These are phyloP conservation scores for Zaprionus ghesquierei DNA, from an alignment of 1,140 invertebrate genomes.

Conservation along the genomic window DNA sequence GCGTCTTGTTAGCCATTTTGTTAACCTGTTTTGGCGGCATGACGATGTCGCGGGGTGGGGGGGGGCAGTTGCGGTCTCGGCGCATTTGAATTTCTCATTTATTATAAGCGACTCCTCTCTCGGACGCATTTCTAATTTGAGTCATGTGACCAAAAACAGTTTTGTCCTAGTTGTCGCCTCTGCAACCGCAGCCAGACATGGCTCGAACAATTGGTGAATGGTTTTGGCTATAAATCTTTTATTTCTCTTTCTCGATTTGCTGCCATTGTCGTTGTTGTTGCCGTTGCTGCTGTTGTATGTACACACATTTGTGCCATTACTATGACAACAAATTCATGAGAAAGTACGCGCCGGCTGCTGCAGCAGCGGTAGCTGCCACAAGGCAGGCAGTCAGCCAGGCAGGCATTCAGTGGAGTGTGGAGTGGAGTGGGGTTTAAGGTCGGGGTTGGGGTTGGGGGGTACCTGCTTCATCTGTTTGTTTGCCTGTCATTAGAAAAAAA, in stretches of 20 bases:
- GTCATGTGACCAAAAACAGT: conserved; percentile 79
- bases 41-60: too few species aligned
- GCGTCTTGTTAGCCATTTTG: conserved; percentile 73
- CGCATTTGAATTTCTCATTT: conserved; percentile 76
- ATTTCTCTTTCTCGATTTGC: conserved; percentile 49
- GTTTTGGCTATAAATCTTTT: conserved; percentile 70
- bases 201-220: conserved; percentile 74
- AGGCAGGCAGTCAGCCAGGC: conserved; percentile 16
- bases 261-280: conserved; percentile 8
- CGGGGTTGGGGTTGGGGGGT: neutral
- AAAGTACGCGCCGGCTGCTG: conserved; percentile 51
- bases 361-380: conserved; percentile 37
- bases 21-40: conserved; percentile 56
- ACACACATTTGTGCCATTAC: conserved; percentile 53
- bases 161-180: conserved; percentile 78
- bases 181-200: conserved; percentile 30
- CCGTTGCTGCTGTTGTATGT: conserved; percentile 22
- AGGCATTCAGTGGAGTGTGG: neutral
- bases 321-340: conserved; percentile 67
- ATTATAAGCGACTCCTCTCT: conserved; percentile 47
- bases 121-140: conserved; percentile 72
- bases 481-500: conserved; percentile 75
- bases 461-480: conserved; percentile 69
- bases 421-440: neutral
- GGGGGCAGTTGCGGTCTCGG: conserved; percentile 21